A percentile compares a stretch with the other conserved stretches of the same genome.
Evolutionary conservation across 1,140 invertebrate genomes (phyloP).

Genomic region (Achroia grisella): DNA sequence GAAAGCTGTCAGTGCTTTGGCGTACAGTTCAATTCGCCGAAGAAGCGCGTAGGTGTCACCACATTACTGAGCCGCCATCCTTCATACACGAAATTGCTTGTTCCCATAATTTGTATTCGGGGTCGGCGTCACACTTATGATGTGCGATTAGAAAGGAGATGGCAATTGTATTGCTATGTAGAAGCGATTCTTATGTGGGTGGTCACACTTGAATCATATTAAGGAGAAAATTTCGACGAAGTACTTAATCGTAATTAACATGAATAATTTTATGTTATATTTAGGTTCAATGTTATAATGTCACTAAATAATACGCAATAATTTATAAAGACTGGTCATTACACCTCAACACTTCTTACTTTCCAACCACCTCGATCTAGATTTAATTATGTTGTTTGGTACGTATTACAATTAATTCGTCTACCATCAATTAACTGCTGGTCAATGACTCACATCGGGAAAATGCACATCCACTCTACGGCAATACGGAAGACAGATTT

Average conservation of each 20-base stretch:
- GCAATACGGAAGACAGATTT: slow-evolving; percentile 24
- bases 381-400: too few species aligned
- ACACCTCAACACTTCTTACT: too few species aligned
- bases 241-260: not conserved
- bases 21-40: slow-evolving; percentile 61
- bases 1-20: slow-evolving; percentile 39
- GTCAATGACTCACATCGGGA: slow-evolving; percentile 27
- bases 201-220: slow-evolving; percentile 9
- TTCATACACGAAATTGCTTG: slow-evolving; percentile 64
- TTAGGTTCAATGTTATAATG: too few species aligned
- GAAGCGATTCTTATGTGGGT: slow-evolving; percentile 37
- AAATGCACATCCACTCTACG: slow-evolving; percentile 17
- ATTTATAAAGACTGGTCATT: too few species aligned
- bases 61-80: slow-evolving; percentile 51
- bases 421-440: slow-evolving; percentile 36
- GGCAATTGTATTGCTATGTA: slow-evolving; percentile 40
- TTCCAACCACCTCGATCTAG: too few species aligned
- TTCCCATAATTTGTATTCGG: slow-evolving; percentile 67
- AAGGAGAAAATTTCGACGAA: not conserved
- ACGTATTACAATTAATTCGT: too few species aligned
- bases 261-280: not conserved
- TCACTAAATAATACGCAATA: too few species aligned
- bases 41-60: slow-evolving; percentile 52
- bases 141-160: slow-evolving; percentile 63
- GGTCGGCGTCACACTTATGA: slow-evolving; percentile 61